Evolutionary conservation across 2,797 vertebrate species (phyloP).

Genomic region (Thunnus albacares): DNA sequence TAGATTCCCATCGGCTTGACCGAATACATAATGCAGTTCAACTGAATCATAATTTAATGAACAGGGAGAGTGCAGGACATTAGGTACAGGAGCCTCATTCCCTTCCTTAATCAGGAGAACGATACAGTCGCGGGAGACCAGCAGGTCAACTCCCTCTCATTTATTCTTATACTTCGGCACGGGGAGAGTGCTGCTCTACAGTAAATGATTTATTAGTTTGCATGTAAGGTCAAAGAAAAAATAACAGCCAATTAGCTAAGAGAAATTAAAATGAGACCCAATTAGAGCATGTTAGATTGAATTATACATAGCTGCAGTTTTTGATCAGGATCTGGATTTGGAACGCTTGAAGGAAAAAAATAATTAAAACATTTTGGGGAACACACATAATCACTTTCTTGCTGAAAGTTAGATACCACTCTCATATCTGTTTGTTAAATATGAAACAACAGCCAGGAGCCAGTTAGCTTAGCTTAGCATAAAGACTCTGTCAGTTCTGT

Average conservation of each 20-base stretch:
- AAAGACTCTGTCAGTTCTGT: too few species aligned
- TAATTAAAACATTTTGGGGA: neutral
- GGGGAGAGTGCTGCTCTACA: neutral
- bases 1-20: conserved; percentile 40
- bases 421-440: too few species aligned
- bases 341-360: neutral
- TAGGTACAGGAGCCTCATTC: conserved; percentile 33
- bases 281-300: conserved; percentile 27
- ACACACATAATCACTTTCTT: too few species aligned
- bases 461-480: too few species aligned
- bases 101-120: conserved; percentile 50
- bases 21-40: conserved; percentile 49
- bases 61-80: conserved; percentile 35
- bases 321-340: neutral
- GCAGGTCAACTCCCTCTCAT: conserved; percentile 51
- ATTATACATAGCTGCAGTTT: neutral
- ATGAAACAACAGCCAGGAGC: too few species aligned
- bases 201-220: conserved; percentile 37
- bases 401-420: too few species aligned
- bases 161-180: conserved; percentile 25
- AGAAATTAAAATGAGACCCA: conserved; percentile 10
- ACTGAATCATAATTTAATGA: conserved; percentile 67
- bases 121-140: conserved; percentile 43
- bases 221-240: conserved; percentile 39
- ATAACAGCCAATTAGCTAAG: conserved; percentile 3